A percentile compares a stretch with the other conserved stretches of the same genome.
Conservation (phyloP, 1,140 invertebrate species). For the Heliothis subflexa region DNA sequence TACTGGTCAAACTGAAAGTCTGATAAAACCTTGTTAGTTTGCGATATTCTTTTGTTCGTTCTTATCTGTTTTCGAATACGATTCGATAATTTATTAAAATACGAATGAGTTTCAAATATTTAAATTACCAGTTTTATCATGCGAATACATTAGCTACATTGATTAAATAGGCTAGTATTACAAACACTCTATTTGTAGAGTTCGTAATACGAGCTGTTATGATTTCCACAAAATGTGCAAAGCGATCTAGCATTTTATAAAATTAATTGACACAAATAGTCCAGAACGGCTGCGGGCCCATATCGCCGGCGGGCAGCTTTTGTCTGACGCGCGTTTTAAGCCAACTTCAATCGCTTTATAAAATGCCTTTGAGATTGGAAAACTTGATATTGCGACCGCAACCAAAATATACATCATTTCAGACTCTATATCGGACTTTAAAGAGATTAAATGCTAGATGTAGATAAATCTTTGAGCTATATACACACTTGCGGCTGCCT, state of each 20-base stretch:
- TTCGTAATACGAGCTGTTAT: neutral
- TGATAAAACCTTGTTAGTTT: too few relatives aligned
- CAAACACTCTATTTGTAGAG: too few relatives aligned
- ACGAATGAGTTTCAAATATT: neutral
- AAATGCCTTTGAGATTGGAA: slow-evolving; percentile 39
- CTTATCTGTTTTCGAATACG: too few relatives aligned
- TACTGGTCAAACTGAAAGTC: too few relatives aligned
- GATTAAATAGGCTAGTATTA: too few relatives aligned
- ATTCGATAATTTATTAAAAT: neutral
- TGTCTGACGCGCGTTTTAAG: slow-evolving; percentile 31
- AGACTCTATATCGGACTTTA: slow-evolving; percentile 14
- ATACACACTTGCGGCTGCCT: slow-evolving; percentile 20
- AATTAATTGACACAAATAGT: slow-evolving; percentile 41
- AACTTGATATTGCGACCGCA: slow-evolving; percentile 26
- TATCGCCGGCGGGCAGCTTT: slow-evolving; percentile 30
- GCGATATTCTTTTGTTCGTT: too few relatives aligned
- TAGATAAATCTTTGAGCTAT: slow-evolving; percentile 37
- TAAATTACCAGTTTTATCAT: neutral
- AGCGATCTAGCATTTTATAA: slow-evolving; percentile 14
- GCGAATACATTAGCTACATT: neutral
- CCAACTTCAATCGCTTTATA: slow-evolving; percentile 38
- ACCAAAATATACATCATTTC: slow-evolving; percentile 35
- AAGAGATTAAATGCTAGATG: slow-evolving; percentile 34
- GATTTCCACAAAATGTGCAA: neutral
- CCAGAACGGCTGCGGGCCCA: neutral